Evolutionary conservation across 2,113 vertebrate species (phyloP).

Genomic region (Xiphorhynchus elegans): DNA sequence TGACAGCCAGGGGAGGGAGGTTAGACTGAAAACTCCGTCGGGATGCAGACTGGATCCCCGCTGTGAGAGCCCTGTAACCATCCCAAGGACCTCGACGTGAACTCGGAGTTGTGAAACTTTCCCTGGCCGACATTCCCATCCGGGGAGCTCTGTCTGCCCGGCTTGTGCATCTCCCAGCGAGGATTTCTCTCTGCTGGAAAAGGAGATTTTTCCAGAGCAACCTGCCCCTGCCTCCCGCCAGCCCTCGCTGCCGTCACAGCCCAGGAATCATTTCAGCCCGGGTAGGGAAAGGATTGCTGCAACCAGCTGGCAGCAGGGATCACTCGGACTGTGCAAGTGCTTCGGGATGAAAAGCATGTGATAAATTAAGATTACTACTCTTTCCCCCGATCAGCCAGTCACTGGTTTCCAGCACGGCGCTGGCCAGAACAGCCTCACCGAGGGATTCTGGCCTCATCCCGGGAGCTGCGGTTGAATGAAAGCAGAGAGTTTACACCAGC

Average conservation of each 20-base stretch:
- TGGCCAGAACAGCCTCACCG: not conserved
- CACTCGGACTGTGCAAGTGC: not conserved
- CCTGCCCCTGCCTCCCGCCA: not conserved
- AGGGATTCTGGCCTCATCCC: not conserved
- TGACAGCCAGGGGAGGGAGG: not conserved
- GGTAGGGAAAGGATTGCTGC: not conserved
- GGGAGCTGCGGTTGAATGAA: not conserved
- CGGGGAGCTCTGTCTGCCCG: not conserved
- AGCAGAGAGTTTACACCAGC: conserved; percentile 9
- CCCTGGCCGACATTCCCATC: not conserved
- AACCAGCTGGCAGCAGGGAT: not conserved
- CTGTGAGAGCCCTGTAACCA: not conserved
- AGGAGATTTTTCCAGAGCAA: not conserved
- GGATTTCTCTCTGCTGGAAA: not conserved
- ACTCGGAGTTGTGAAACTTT: not conserved
- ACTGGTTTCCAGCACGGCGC: not conserved
- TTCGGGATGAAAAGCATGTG: not conserved
- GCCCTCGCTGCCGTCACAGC: not conserved
- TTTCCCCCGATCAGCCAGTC: not conserved
- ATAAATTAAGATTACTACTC: conserved; percentile 18
- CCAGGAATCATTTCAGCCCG: not conserved
- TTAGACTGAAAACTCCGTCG: not conserved
- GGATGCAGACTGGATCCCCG: not conserved
- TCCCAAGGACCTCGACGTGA: not conserved
- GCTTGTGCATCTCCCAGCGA: not conserved